Evolutionary conservation across 2,888 invertebrate genomes (phyloP).

Genomic region (Poecilus cupreus): DNA sequence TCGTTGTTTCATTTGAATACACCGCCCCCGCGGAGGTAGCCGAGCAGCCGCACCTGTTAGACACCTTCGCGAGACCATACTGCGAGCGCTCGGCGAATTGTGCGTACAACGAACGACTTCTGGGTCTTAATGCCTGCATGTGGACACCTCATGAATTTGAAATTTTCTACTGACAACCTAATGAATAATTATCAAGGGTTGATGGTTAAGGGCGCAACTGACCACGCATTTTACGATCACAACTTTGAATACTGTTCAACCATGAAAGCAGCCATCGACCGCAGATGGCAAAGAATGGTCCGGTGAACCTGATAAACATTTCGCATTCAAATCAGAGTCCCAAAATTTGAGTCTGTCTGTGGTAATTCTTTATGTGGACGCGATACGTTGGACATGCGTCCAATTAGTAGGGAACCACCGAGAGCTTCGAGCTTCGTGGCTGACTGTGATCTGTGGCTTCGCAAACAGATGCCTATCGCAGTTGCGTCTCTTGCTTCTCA

Average conservation of each 20-base stretch:
- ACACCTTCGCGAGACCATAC: constrained; percentile 23
- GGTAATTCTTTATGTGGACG: constrained; percentile 44
- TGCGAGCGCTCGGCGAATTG: background rate
- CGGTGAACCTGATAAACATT: constrained; percentile 24
- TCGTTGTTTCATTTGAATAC: constrained; percentile 12
- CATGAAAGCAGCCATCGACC: constrained; percentile 34
- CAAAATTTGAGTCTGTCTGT: constrained; percentile 48
- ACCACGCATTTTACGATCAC: background rate
- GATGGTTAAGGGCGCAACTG: constrained; percentile 5
- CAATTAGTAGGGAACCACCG: constrained; percentile 56
- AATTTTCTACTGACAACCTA: constrained; percentile 34
- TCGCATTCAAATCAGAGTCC: constrained; percentile 33
- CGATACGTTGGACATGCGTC: constrained; percentile 51
- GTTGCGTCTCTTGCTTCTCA: background rate
- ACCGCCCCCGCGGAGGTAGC: constrained; percentile 5
- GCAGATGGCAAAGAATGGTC: constrained; percentile 21
- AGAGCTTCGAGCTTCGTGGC: constrained; percentile 8
- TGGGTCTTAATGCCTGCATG: background rate
- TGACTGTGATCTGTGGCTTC: constrained; percentile 55
- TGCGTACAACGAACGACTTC: background rate
- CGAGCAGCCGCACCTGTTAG: constrained; percentile 13
- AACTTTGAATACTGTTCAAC: background rate
- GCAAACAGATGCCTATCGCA: constrained; percentile 46
- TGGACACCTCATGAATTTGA: constrained; percentile 29
- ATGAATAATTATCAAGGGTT: constrained; percentile 39